phyloP scores from a whole-genome alignment of 2,113 vertebrate species.

The Oreotrochilus melanogaster region DNA sequence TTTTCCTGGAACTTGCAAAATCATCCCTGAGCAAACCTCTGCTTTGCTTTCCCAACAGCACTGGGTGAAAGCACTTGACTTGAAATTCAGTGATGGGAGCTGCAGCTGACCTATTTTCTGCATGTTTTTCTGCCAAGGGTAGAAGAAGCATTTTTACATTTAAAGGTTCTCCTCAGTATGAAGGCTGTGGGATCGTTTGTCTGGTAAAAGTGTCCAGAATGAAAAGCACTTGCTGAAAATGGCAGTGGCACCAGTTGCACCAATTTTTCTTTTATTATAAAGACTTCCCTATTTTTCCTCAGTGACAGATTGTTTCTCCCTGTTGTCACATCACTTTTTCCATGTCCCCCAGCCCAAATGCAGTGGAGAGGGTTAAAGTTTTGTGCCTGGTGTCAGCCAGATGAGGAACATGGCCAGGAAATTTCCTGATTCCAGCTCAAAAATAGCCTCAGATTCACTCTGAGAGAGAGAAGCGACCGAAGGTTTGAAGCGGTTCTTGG shows the following conservation, averaged over 20 bases:
- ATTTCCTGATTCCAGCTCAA: conserved; percentile 36
- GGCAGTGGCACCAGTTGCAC: rapidly evolving
- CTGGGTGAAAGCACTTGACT: neutral
- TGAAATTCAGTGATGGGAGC: neutral
- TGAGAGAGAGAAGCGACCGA: conserved; percentile 11
- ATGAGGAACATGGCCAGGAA: conserved; percentile 10
- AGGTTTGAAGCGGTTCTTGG: neutral
- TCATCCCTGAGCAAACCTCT: conserved; percentile 9
- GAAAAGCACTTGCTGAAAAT: neutral
- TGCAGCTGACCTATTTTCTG: conserved; percentile 1
- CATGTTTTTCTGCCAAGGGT: neutral
- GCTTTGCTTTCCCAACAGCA: rapidly evolving
- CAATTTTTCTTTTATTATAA: rapidly evolving
- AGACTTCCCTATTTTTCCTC: neutral
- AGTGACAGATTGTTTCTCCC: rapidly evolving
- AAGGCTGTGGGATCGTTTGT: neutral
- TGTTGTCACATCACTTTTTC: neutral
- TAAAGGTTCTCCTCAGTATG: neutral
- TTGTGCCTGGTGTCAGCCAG: neutral
- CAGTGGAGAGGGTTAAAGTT: conserved; percentile 37
- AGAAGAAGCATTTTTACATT: neutral
- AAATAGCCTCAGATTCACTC: neutral
- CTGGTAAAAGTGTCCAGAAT: neutral
- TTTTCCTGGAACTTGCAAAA: conserved; percentile 32
- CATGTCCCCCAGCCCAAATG: neutral